phyloP scores from a whole-genome alignment of 2,888 invertebrate species.

The Conops quadrifasciatus region DNA sequence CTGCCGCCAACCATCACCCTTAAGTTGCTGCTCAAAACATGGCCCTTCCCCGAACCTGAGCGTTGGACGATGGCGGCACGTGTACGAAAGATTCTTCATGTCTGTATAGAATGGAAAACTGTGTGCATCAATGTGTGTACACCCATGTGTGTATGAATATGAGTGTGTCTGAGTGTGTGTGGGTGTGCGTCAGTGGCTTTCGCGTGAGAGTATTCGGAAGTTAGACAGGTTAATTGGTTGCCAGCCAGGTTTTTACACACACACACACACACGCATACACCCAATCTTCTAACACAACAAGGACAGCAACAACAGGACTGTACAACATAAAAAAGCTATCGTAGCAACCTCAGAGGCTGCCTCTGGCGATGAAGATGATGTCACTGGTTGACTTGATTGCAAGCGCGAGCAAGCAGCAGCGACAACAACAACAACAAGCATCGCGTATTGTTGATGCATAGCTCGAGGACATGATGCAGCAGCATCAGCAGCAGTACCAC shows the following conservation, averaged over 20 bases:
- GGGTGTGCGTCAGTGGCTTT: not conserved
- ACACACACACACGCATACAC: not conserved
- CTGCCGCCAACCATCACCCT: not conserved
- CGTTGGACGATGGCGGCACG: constrained; percentile 1
- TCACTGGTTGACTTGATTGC: constrained; percentile 21
- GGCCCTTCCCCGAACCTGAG: constrained; percentile 5
- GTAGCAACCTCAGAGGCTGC: not conserved
- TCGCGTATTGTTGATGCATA: constrained; percentile 6
- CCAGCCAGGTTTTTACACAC: constrained; percentile 16
- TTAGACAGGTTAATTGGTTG: constrained; percentile 36
- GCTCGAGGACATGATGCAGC: not conserved
- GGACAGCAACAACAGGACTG: constrained; percentile 2
- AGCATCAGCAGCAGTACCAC: no score
- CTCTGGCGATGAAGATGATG: constrained; percentile 23
- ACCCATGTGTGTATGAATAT: no score
- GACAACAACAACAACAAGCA: not conserved
- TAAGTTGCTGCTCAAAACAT: constrained; percentile 22
- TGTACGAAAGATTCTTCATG: not conserved
- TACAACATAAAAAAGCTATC: not conserved
- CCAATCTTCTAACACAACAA: not conserved
- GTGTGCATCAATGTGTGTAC: not conserved
- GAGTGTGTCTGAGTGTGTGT: constrained; percentile 12
- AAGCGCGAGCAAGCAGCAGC: constrained; percentile 13
- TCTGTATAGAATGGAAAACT: not conserved
- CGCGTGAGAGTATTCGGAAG: constrained; percentile 4